These are phyloP conservation scores for Seriola quinqueradiata DNA, from an alignment of 2,113 vertebrate species.

Conservation along the genomic window DNA sequence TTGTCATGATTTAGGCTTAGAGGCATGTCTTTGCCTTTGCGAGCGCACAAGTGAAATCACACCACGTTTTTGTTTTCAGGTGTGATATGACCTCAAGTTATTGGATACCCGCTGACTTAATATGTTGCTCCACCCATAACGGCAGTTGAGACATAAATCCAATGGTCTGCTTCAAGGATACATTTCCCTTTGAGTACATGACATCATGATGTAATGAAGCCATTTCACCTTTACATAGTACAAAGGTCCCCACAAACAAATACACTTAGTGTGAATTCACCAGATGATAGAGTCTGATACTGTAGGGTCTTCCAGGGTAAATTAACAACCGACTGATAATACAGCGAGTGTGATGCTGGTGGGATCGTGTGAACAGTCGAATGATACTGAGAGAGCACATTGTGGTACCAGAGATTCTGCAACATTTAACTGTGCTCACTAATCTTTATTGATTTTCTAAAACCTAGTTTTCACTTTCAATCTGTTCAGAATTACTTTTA, in stretches of 20 bases:
- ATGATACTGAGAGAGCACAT: not conserved
- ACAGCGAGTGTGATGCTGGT: not conserved
- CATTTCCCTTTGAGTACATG: slow-evolving; percentile 19
- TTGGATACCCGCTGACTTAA: slow-evolving; percentile 49
- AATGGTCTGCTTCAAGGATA: slow-evolving; percentile 12
- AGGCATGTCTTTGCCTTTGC: slow-evolving; percentile 39
- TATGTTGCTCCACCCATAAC: slow-evolving; percentile 29
- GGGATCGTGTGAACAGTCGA: slow-evolving; percentile 16
- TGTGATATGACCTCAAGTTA: slow-evolving; percentile 40
- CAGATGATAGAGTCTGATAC: slow-evolving; percentile 12
- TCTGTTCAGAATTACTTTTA: not conserved
- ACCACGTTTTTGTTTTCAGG: slow-evolving; percentile 40
- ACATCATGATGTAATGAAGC: slow-evolving; percentile 34
- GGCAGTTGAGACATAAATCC: slow-evolving; percentile 34
- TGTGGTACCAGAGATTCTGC: not conserved
- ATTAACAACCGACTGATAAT: slow-evolving; percentile 21
- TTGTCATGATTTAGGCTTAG: not conserved
- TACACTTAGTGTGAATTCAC: not conserved
- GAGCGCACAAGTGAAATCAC: slow-evolving; percentile 18
- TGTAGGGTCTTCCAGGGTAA: not conserved
- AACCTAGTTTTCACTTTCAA: not conserved
- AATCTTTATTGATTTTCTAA: not conserved
- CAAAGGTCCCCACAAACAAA: slow-evolving; percentile 8
- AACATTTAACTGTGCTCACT: not conserved
- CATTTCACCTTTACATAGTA: slow-evolving; percentile 25